Evolutionary conservation across 2,797 vertebrate species (phyloP).

Genomic region (Cheirogaleus major): DNA sequence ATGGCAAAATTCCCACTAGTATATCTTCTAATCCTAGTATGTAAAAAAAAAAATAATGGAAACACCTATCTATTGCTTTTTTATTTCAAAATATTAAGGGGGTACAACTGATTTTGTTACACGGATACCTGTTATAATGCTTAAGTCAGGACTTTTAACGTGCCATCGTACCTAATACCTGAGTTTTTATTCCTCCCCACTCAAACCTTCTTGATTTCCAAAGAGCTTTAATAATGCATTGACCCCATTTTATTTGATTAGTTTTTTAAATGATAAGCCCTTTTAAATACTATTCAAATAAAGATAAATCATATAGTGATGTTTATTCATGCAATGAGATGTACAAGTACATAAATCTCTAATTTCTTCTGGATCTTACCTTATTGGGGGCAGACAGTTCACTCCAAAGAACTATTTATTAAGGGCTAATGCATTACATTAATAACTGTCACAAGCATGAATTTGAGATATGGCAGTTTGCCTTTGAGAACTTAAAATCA

Average conservation of each 20-base stretch:
- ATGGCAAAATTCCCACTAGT: not conserved
- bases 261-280: not conserved
- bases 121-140: not conserved
- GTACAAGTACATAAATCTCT: not conserved
- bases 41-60: not conserved
- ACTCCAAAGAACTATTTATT: not conserved
- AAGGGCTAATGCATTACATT: not conserved
- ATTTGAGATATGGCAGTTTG: not conserved
- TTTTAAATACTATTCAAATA: slow-evolving; percentile 8
- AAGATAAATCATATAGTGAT: not conserved
- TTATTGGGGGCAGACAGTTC: not conserved
- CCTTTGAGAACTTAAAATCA: not conserved
- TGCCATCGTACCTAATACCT: not conserved
- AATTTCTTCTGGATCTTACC: not conserved
- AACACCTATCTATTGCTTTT: not conserved
- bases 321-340: not conserved
- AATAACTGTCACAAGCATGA: not conserved
- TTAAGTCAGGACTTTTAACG: not conserved
- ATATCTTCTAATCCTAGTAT: not conserved
- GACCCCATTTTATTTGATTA: not conserved
- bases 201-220: not conserved
- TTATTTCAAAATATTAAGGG: not conserved
- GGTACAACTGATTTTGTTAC: not conserved
- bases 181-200: not conserved
- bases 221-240: not conserved